Conservation (phyloP, 2,888 invertebrate genomes). For the Rugalucina vietnamica region DNA sequence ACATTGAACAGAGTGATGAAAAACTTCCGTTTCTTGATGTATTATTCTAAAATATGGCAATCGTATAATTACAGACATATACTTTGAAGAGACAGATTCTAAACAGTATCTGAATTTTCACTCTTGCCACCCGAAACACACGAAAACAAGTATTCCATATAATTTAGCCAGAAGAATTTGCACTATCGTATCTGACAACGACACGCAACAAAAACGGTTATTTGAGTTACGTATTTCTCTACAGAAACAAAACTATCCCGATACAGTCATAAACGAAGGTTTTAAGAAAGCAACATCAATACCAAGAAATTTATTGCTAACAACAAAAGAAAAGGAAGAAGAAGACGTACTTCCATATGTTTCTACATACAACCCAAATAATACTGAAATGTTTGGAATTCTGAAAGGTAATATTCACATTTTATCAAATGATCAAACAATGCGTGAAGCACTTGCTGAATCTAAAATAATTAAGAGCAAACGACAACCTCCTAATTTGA, state of each 20-base stretch:
- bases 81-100: neutral
- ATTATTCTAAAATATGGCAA: neutral
- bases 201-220: neutral
- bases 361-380: neutral
- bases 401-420: neutral
- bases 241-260: neutral
- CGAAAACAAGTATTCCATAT: neutral
- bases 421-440: neutral
- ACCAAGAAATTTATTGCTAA: neutral
- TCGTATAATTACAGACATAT: neutral
- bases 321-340: neutral
- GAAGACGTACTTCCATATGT: neutral
- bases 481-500: neutral
- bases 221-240: neutral
- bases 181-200: neutral
- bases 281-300: neutral
- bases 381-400: neutral
- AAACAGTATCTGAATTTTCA: neutral
- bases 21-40: neutral
- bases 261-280: neutral
- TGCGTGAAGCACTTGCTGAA: neutral
- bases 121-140: neutral
- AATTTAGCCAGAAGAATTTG: neutral
- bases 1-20: slow-evolving; percentile 17
- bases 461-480: neutral